Base-by-base conservation (phyloP, 2,888 invertebrate species). In the Hydropsyche betteni region DNA sequence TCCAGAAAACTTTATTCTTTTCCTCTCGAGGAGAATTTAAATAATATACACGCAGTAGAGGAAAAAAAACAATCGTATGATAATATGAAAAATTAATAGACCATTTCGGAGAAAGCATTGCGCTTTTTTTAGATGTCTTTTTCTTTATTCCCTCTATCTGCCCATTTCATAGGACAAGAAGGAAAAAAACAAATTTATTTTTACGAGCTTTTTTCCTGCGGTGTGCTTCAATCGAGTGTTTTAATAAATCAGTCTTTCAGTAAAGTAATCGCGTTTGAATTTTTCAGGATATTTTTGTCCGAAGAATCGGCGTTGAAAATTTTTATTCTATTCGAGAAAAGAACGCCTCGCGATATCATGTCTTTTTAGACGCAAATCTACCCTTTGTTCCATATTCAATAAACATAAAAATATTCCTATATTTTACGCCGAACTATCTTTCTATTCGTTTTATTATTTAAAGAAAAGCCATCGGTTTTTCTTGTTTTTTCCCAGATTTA, bases 61-160 rank as follows among this genome's bases (percentile, higher is more conserved):
- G 33, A 72, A 44, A 72, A 58, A 58, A 72, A 61, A 72, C 72
- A 55, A 58, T 72, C 72, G 72, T 36, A 58, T 55, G 52, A 58
- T 72, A 52, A 34, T 55, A 72, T 72, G 58, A 58, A 58, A 72
- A 58, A 72, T 72, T 72, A 72, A 72, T 72, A 58, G 51, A 51
- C 44, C 51, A 44, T 51, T 69, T 51, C 69, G 69, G 69, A 44
- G 69, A 69, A 44, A 44, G 69, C 51, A 50, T 69, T 44, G 69
- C 50, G 69, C 44, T 24, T 64, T 64, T 64, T 64, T 64, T 36
- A 24, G 64, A 34, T 64, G 64, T 64, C 64, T 64, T 64, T 64
- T 36, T 64, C 64, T 64, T 64, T 64, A 64, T 64, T 36, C 64
- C 64, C 64, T 64, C 34, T 64, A 64, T 64, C 64, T 64, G 64